Evolutionary conservation across 53 echinoderm and acorn worm species (phyloP).

Genomic region (Zoroaster sp.): DNA sequence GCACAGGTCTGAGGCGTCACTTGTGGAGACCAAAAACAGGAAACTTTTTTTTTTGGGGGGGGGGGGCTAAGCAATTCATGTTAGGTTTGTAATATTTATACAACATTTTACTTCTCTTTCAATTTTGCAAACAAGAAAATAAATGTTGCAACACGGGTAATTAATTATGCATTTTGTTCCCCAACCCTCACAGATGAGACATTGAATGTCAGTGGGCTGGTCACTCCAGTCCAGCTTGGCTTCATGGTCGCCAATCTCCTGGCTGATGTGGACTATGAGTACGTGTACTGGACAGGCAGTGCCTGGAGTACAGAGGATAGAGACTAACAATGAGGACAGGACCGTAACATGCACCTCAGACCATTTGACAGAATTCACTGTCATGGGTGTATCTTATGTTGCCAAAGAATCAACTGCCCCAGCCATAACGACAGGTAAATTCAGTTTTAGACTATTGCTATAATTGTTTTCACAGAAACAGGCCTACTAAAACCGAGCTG

Average conservation of each 20-base stretch:
- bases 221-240: constrained; percentile 53
- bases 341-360: constrained; percentile 65
- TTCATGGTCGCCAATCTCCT: constrained; percentile 67
- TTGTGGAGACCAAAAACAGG: too few species aligned
- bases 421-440: neutral
- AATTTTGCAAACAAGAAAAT: too few species aligned
- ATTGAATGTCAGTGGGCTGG: constrained; percentile 72
- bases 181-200: constrained; percentile 70
- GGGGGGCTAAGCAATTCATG: too few species aligned
- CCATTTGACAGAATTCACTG: constrained; percentile 80
- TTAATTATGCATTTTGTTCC: too few species aligned
- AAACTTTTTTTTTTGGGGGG: too few species aligned
- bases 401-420: constrained; percentile 17
- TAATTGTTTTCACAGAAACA: too few species aligned
- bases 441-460: too few species aligned
- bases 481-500: too few species aligned
- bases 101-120: too few species aligned
- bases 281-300: constrained; percentile 72
- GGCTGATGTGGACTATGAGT: constrained; percentile 55
- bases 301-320: constrained; percentile 68
- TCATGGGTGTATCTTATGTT: constrained; percentile 56
- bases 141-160: too few species aligned
- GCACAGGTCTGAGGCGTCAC: too few species aligned
- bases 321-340: neutral
- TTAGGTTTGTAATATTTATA: too few species aligned